phyloP scores from a whole-genome alignment of 2,888 invertebrate genomes.

The Macrophya alboannulata region DNA sequence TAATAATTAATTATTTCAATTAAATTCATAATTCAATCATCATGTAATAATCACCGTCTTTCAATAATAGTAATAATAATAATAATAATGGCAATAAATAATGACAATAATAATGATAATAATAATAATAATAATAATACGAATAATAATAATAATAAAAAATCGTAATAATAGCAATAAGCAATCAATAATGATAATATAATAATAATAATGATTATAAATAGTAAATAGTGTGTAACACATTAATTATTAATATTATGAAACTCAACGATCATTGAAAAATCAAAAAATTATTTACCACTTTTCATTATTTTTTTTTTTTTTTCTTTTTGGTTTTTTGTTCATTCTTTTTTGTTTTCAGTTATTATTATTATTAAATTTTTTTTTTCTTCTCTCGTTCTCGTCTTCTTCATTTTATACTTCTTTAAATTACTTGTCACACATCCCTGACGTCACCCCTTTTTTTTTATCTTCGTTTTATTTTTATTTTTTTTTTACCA shows the following conservation, averaged over 20 bases:
- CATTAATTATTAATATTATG: conserved; percentile 61
- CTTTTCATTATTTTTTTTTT: conserved; percentile 13
- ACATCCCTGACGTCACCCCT: conserved; percentile 49
- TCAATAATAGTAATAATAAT: conserved; percentile 63
- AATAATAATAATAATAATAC: conserved; percentile 60
- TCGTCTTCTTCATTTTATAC: conserved; percentile 37
- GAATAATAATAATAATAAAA: conserved; percentile 39
- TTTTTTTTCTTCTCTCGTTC: conserved; percentile 40
- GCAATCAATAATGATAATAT: background rate
- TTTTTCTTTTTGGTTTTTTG: conserved; percentile 28
- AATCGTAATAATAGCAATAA: background rate
- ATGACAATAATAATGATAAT: conserved; percentile 26
- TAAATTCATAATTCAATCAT: conserved; percentile 68
- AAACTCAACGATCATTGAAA: conserved; percentile 75
- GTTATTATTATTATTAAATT: conserved; percentile 45
- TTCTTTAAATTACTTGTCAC: conserved; percentile 34
- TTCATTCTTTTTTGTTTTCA: conserved; percentile 23
- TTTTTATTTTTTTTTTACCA: conserved; percentile 41
- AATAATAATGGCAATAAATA: conserved; percentile 57
- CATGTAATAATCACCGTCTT: conserved; percentile 14
- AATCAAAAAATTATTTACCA: conserved; percentile 60
- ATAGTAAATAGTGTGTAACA: conserved; percentile 74
- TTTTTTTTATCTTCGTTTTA: no score
- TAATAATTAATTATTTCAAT: conserved; percentile 72
- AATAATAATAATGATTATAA: conserved; percentile 58